These are phyloP conservation scores for Andrena praecox DNA, from an alignment of 2,888 invertebrate species.

Conservation along the genomic window DNA sequence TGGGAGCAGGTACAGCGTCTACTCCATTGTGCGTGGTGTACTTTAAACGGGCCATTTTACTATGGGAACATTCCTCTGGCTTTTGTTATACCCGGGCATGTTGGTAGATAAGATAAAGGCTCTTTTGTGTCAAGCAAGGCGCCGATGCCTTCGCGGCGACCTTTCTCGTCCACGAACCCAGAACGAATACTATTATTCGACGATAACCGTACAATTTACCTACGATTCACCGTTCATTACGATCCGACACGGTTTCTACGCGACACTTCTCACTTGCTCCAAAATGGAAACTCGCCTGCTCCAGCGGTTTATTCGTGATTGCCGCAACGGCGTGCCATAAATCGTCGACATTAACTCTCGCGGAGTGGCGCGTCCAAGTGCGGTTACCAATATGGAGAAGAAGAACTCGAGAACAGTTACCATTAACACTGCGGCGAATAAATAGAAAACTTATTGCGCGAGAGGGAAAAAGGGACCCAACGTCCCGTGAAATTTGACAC, in stretches of 20 bases:
- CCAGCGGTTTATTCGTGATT: too few species aligned
- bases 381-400: too few species aligned
- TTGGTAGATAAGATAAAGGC: slow-evolving; percentile 53
- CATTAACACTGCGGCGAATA: too few species aligned
- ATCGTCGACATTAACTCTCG: too few species aligned
- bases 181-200: slow-evolving; percentile 8
- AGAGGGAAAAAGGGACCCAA: neutral
- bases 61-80: slow-evolving; percentile 34
- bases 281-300: neutral
- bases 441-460: neutral
- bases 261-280: neutral
- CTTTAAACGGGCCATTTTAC: slow-evolving; percentile 56
- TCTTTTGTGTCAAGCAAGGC: slow-evolving; percentile 36
- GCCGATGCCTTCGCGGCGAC: slow-evolving; percentile 17
- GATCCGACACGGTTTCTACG: neutral
- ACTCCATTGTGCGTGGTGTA: slow-evolving; percentile 32
- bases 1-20: slow-evolving; percentile 21
- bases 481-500: neutral
- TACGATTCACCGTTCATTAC: slow-evolving; percentile 10
- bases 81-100: slow-evolving; percentile 29
- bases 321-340: too few species aligned
- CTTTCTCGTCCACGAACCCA: slow-evolving; percentile 10
- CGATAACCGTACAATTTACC: slow-evolving; percentile 19
- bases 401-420: too few species aligned
- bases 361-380: too few species aligned